These are phyloP conservation scores for Sycon ciliatum DNA, from an alignment of 37 sponge, comb jelly and placozoan genomes.

Conservation along the genomic window DNA sequence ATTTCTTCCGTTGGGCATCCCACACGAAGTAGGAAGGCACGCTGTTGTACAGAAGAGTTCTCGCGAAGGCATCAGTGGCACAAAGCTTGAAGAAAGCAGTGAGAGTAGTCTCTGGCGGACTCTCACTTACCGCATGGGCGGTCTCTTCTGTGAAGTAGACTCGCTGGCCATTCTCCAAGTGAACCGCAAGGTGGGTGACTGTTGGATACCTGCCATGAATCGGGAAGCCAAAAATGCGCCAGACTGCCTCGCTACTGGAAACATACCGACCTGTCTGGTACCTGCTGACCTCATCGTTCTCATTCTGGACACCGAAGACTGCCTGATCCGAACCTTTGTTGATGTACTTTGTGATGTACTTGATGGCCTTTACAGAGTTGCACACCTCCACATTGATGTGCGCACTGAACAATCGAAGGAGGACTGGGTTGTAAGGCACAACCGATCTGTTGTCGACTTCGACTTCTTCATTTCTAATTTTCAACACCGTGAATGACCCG, in stretches of 20 bases:
- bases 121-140: not conserved
- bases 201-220: conserved; percentile 38
- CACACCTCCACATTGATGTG: conserved; percentile 48
- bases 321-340: conserved; percentile 43
- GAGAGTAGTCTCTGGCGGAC: conserved; percentile 26
- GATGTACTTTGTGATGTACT: conserved; percentile 52
- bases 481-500: no score
- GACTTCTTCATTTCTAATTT: no score
- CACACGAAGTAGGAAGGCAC: conserved; percentile 17
- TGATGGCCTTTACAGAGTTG: conserved; percentile 40
- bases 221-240: conserved; percentile 39
- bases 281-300: conserved; percentile 20
- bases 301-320: conserved; percentile 1
- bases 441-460: conserved; percentile 52
- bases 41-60: conserved; percentile 20
- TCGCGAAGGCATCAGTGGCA: conserved; percentile 28
- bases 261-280: conserved; percentile 33
- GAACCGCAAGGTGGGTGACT: conserved; percentile 32
- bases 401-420: conserved; percentile 10
- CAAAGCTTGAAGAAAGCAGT: conserved; percentile 36
- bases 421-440: conserved; percentile 41
- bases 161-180: conserved; percentile 41
- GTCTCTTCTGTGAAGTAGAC: conserved; percentile 34
- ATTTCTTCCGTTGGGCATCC: conserved; percentile 28
- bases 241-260: conserved; percentile 34